Percentiles rank a stretch among this genome's conserved stretches.
Evolutionary conservation across 2,888 invertebrate genomes (phyloP).

Genomic region (Tipula vernalis): DNA sequence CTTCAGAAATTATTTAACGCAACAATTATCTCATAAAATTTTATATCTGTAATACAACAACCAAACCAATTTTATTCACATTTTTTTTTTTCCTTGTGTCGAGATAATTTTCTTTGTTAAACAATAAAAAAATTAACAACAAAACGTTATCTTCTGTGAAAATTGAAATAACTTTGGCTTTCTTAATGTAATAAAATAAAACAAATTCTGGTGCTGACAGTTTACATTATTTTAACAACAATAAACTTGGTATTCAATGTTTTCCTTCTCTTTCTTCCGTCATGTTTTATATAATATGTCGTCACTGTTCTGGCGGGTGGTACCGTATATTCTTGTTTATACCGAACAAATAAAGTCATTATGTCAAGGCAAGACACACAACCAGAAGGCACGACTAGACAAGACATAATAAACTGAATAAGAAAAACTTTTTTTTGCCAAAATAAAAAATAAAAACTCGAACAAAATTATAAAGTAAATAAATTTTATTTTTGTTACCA

Average conservation of each 20-base stretch:
- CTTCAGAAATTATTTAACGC: background rate
- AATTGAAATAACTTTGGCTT: conserved; percentile 4
- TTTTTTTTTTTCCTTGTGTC: background rate
- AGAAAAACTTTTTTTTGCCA: background rate
- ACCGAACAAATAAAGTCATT: background rate
- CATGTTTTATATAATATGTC: background rate
- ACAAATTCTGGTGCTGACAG: background rate
- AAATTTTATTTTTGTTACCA: background rate
- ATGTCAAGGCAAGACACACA: background rate
- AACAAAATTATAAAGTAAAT: background rate
- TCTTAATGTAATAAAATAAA: background rate
- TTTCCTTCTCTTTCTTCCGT: background rate
- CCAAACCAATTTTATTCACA: background rate
- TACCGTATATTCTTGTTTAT: background rate
- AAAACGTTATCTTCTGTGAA: background rate
- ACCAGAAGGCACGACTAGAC: background rate
- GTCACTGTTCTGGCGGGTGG: background rate
- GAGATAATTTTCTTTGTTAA: conserved; percentile 4
- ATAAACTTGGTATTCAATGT: background rate
- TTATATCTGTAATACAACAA: background rate
- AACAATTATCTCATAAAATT: conserved; percentile 4
- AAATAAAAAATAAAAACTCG: background rate
- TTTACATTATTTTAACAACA: background rate
- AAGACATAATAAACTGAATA: background rate
- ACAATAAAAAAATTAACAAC: background rate